These are phyloP conservation scores for Heliconius congener DNA, from an alignment of 1,140 invertebrate species.

Conservation along the genomic window DNA sequence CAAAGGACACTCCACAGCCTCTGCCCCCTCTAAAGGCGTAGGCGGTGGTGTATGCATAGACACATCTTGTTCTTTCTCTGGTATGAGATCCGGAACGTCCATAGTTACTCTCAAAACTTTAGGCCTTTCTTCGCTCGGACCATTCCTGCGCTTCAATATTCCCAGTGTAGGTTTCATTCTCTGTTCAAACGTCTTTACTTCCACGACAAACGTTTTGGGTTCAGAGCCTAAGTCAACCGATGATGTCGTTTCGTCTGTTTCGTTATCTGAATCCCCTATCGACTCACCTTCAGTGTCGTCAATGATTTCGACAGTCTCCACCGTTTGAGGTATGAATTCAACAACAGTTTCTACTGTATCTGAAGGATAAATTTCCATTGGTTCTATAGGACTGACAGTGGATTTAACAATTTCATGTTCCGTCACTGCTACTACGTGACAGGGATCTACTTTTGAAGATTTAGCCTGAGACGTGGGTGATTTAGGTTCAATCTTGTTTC, in stretches of 20 bases:
- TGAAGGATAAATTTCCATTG: conserved; percentile 53
- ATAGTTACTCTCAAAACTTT: conserved; percentile 50
- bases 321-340: conserved; percentile 65
- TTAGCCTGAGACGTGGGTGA: conserved; percentile 29
- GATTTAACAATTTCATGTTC: conserved; percentile 81
- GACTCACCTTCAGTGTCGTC: conserved; percentile 83
- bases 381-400: conserved; percentile 77
- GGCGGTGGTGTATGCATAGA: conserved; percentile 51
- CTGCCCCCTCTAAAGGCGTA: conserved; percentile 46
- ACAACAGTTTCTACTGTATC: conserved; percentile 59
- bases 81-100: conserved; percentile 58
- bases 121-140: conserved; percentile 40
- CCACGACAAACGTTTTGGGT: conserved; percentile 70
- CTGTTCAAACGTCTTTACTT: conserved; percentile 64
- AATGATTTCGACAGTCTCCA: conserved; percentile 63
- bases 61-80: conserved; percentile 45
- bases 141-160: conserved; percentile 63
- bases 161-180: conserved; percentile 70
- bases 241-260: conserved; percentile 50
- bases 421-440: conserved; percentile 82
- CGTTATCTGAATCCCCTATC: conserved; percentile 79
- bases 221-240: conserved; percentile 62
- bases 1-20: conserved; percentile 43
- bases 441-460: conserved; percentile 67
- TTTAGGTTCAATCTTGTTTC: conserved; percentile 71